Base-by-base conservation (phyloP, 2,888 invertebrate species). In the Seira ritae region DNA sequence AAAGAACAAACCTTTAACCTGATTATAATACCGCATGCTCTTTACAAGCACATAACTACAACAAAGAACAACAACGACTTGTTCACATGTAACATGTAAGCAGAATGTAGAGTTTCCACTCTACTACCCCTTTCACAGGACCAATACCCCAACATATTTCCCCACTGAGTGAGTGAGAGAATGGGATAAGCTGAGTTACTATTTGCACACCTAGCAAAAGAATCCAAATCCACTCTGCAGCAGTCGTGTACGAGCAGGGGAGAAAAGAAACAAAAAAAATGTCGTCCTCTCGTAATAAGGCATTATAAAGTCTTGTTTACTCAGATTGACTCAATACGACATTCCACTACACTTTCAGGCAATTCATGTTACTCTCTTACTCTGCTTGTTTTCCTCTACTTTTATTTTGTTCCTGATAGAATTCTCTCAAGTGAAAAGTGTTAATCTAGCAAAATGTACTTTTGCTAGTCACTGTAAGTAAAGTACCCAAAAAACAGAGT, bases 11-110 rank as follows among this genome's bases (percentile, higher is more conserved):
- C 67, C 67, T 73, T 72, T 79, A 79, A 79, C 79, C 72, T 72
- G 79, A 79, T 79, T 79, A 79, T 72, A 72, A 79, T 79, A 79
- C 79, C 79, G 79, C 79, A 79, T 79, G 72, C 67, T 72, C 42
- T 73, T 79, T 68, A 65, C 62, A 22, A 24, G 31, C 19, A 15
- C 75, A 31, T 2, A 4, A 17, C 55, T 55, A 55, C 55, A n/a
- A 55, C 55, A 55, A 55, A 55, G 55, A 55, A 55, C 55, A 55
- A 55, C 6, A 42, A 42, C 42, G 15, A 55, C n/a, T 55, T 17
- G 55, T 15, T n/a, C 55, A 55, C 55, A 55, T 55, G 55, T 31
- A 31, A 31, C 31, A 2, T 31, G 8, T 31, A n/a, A n/a, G n/a
- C n/a, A n/a, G n/a, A n/a, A n/a, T n/a, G n/a, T n/a, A n/a, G n/a